These are phyloP conservation scores for Danaus chrysippus DNA, from an alignment of 2,888 invertebrate species.

Conservation along the genomic window DNA sequence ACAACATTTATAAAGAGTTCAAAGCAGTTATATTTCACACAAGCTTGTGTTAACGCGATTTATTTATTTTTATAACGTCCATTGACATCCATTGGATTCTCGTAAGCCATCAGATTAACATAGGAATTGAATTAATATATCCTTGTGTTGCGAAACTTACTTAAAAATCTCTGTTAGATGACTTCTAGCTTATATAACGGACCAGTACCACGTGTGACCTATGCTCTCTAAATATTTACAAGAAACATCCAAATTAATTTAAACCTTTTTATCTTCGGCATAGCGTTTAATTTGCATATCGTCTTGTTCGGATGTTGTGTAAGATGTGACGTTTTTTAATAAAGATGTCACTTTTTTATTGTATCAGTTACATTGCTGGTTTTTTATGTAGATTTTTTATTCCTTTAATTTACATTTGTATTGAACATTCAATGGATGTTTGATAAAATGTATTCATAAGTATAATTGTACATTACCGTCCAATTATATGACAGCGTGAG, in stretches of 20 bases:
- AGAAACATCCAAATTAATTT: conserved; percentile 23
- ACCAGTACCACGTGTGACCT: conserved; percentile 32
- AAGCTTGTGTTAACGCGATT: background rate
- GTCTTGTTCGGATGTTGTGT: background rate
- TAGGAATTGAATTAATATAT: conserved; percentile 24
- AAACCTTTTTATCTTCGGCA: conserved; percentile 15
- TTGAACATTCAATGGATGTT: too few relatives aligned
- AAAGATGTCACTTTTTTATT: too few relatives aligned
- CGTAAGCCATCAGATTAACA: conserved; percentile 11
- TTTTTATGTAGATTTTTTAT: too few relatives aligned
- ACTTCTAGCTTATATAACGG: conserved; percentile 34
- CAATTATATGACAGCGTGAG: conserved; percentile 40
- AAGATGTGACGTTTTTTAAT: too few relatives aligned
- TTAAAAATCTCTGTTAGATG: conserved; percentile 27
- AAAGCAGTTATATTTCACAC: background rate
- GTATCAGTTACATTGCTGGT: too few relatives aligned
- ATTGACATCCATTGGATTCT: background rate
- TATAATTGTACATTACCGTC: background rate
- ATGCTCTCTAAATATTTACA: conserved; percentile 24
- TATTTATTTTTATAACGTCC: background rate
- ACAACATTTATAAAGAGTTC: background rate
- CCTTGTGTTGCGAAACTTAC: conserved; percentile 26
- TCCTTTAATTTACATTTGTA: too few relatives aligned
- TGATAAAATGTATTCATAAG: too few relatives aligned
- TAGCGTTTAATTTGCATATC: conserved; percentile 10